phyloP scores from a whole-genome alignment of 2,797 vertebrate genomes.

The Anolis apletophallus region DNA sequence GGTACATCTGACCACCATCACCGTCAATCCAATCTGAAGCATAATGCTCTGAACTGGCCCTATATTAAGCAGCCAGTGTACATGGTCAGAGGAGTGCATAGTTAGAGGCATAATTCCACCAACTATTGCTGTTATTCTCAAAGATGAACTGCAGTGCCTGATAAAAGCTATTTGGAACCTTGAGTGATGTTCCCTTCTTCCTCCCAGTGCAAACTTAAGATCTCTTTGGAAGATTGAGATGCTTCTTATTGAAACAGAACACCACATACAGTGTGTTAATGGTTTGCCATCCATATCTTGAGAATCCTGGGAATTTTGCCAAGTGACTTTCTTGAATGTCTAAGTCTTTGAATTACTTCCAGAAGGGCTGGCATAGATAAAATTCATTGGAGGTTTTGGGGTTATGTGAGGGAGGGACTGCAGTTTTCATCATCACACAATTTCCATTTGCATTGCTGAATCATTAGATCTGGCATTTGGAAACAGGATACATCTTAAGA shows the following conservation, averaged over 20 bases:
- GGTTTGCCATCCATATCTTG: constrained; percentile 32
- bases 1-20: too few species aligned
- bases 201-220: too few species aligned
- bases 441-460: constrained; percentile 16
- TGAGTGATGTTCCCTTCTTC: not conserved
- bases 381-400: not conserved
- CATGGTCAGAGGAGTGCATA: not conserved
- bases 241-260: constrained; percentile 24
- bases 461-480: constrained; percentile 12
- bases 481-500: constrained; percentile 8
- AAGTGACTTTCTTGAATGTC: constrained; percentile 24
- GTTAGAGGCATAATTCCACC: not conserved
- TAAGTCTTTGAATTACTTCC: not conserved
- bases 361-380: not conserved
- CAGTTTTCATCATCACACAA: constrained; percentile 22
- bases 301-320: constrained; percentile 20
- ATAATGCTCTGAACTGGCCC: too few species aligned
- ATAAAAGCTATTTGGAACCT: not conserved
- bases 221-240: not conserved
- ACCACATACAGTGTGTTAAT: constrained; percentile 41
- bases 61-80: too few species aligned
- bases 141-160: too few species aligned
- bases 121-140: not conserved
- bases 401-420: not conserved
- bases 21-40: too few species aligned